Conservation (phyloP, 2,113 vertebrate genomes). For the Formicarius rufipectus region DNA sequence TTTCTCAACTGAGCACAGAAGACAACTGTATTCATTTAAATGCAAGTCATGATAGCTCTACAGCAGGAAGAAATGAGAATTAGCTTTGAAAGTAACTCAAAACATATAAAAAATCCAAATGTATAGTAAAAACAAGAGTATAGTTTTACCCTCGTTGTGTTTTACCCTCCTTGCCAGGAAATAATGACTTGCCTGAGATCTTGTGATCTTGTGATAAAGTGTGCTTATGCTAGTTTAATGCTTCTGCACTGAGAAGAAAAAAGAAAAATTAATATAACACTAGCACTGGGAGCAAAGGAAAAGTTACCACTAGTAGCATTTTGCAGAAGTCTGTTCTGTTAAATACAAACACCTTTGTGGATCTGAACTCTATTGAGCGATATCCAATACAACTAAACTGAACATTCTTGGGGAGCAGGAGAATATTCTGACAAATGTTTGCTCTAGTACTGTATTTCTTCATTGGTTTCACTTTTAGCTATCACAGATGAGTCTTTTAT, state of each 20-base stretch:
- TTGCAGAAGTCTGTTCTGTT: background rate
- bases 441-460: background rate
- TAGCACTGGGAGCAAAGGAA: background rate
- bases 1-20: constrained; percentile 8
- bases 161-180: background rate
- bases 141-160: background rate
- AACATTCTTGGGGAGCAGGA: background rate
- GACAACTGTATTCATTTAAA: constrained; percentile 28
- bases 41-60: constrained; percentile 30
- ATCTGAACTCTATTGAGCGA: background rate
- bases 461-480: background rate
- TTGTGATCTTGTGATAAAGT: background rate
- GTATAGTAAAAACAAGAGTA: background rate
- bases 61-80: constrained; percentile 22
- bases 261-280: background rate
- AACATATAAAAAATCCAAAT: background rate
- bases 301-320: background rate
- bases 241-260: background rate
- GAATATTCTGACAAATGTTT: background rate
- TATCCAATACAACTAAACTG: background rate
- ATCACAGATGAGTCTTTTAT: background rate
- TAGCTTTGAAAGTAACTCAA: constrained; percentile 26
- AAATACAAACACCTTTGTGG: background rate
- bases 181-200: background rate
- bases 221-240: background rate